Percentiles rank a stretch among this genome's conserved stretches.
Conservation (phyloP, 1,140 invertebrate species). For the Leptinotarsa texana region DNA sequence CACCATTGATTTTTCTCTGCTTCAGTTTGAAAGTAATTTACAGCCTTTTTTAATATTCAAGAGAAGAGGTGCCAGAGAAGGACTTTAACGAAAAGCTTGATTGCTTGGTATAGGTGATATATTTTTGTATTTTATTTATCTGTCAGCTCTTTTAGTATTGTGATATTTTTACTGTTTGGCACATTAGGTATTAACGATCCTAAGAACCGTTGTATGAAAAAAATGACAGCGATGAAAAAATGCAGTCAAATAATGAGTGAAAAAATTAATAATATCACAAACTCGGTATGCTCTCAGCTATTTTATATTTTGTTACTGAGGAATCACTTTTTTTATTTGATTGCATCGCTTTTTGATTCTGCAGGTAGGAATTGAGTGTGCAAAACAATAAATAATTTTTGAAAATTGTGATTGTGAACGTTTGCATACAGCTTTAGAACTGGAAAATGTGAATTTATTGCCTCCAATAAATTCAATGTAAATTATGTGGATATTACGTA, state of each 20-base stretch:
- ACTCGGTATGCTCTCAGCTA: no score
- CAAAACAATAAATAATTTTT: constrained; percentile 29
- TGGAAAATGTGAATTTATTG: constrained; percentile 39
- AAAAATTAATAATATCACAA: neutral
- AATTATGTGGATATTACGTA: constrained; percentile 56
- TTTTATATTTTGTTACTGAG: no score
- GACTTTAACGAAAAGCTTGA: neutral
- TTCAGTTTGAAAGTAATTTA: no score
- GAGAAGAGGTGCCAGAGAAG: neutral
- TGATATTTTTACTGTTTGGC: constrained; percentile 19
- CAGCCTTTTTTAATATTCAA: no score
- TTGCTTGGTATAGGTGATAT: neutral
- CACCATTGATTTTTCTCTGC: no score
- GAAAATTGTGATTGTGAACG: constrained; percentile 18
- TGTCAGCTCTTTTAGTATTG: constrained; percentile 16
- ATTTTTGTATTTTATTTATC: constrained; percentile 18
- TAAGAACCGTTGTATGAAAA: neutral
- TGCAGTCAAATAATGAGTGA: neutral
- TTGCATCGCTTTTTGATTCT: neutral
- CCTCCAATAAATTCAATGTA: constrained; percentile 55
- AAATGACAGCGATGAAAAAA: neutral
- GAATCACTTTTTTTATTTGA: neutral
- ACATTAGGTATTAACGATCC: neutral
- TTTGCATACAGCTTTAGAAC: constrained; percentile 34
- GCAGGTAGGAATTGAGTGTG: constrained; percentile 22